Conservation (phyloP, 2,797 vertebrate species). For the Pipistrellus kuhlii region DNA sequence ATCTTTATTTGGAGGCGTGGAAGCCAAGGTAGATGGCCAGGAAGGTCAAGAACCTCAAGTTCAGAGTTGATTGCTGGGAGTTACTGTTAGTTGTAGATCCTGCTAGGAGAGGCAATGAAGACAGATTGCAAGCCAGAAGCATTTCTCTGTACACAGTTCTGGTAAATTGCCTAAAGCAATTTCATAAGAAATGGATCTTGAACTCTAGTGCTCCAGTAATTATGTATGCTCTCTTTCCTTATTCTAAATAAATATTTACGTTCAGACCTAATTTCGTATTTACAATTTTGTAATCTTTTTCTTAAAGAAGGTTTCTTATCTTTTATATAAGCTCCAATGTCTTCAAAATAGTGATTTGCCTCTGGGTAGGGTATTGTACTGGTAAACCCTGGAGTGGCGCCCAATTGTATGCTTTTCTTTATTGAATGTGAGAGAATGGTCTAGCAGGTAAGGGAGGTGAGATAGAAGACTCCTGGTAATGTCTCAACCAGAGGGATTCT, state of each 20-base stretch:
- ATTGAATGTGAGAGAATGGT: background rate
- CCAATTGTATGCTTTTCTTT: background rate
- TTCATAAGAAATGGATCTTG: conserved; percentile 46
- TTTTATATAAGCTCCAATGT: background rate
- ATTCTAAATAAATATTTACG: conserved; percentile 61
- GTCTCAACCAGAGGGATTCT: background rate
- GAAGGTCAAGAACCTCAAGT: background rate
- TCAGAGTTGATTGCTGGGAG: background rate
- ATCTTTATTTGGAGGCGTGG: background rate
- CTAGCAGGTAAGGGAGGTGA: background rate
- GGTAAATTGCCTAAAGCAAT: conserved; percentile 56
- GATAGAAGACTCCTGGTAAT: background rate
- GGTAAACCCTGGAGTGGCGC: background rate
- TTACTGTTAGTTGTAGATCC: background rate
- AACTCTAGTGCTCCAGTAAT: conserved; percentile 13
- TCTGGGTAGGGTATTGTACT: background rate
- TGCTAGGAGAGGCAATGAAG: conserved; percentile 59
- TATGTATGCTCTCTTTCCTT: conserved; percentile 42
- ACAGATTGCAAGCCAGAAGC: conserved; percentile 14
- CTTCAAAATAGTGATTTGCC: background rate
- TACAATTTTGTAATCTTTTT: background rate
- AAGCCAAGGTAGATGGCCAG: background rate
- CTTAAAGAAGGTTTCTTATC: background rate
- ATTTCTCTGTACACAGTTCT: conserved; percentile 39
- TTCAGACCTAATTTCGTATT: background rate